Base-by-base conservation (phyloP, 2,797 vertebrate species). In the Thunnus albacares region DNA sequence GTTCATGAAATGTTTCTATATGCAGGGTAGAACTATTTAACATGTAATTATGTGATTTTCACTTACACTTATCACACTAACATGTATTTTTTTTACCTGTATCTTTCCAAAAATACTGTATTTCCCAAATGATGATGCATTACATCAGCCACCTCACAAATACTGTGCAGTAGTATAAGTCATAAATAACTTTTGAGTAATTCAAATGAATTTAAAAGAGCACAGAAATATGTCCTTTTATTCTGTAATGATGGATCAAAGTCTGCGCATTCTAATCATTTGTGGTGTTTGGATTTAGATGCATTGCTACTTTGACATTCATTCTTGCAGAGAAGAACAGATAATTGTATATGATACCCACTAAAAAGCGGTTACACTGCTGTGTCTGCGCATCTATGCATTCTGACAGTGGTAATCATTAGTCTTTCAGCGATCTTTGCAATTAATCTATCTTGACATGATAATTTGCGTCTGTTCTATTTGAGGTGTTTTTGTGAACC, bases 401-500 rank as follows among this genome's bases (percentile, higher is more conserved):
- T 93, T 89, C 84, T 91, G 93, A 94, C 91, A 90, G 83, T 73
- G 80, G 86, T 88, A 89, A 93, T 94, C 86, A 94, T 93, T 89
- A 92, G 93, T 89, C 89, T 89, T 82, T 85, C 87, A 72, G 77
- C 66, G 79, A 91, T 92, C 88, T 87, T 86, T 90, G 88, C 90
- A 87, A 94, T 95, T 94, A 95, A 95, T 94, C 90, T 92, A 88
- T 92, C 92, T 90, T 93, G 94, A 94, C 93, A 62, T 88, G 87
- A 93, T 93, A 77, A 94, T 95, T 93, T 94, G 85, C 83, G 79
- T 92, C 83, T 85, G 75, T 89, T 95, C 90, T 90, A 90, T 94
- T 92, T 83, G 82, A 93, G 89, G 81, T 83, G 85, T 90, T 93
- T 92, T 89, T 84, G 86, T 86, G 89, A 93, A 95, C 91, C 89